Evolutionary conservation across 2,797 vertebrate genomes (phyloP).

Genomic region (Mus minutoides): DNA sequence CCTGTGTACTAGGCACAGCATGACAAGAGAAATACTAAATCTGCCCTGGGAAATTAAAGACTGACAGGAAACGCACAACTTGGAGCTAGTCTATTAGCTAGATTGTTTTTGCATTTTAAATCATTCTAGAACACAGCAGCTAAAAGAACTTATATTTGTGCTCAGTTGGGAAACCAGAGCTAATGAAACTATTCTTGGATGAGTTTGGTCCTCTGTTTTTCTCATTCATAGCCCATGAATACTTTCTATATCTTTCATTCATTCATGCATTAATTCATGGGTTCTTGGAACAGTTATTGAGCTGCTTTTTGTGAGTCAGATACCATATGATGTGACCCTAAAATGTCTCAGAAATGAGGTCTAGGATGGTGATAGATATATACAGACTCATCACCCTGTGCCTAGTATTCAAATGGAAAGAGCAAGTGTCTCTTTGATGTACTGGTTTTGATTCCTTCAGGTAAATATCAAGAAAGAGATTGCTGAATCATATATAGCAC

Average conservation of each 20-base stretch:
- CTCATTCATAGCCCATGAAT: neutral
- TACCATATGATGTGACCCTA: neutral
- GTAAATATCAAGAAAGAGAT: neutral
- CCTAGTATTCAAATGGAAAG: neutral
- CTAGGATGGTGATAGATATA: neutral
- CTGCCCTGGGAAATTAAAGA: neutral
- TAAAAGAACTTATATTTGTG: neutral
- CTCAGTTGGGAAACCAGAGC: neutral
- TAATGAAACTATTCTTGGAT: neutral
- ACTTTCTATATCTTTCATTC: slow-evolving; percentile 26
- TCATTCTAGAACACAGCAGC: neutral
- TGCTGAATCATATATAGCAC: neutral
- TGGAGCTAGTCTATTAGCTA: neutral
- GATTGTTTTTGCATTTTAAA: slow-evolving; percentile 1
- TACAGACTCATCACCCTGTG: neutral
- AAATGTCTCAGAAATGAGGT: slow-evolving; percentile 23
- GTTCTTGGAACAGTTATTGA: slow-evolving; percentile 1
- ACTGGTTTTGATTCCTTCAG: neutral
- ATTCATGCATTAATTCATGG: neutral
- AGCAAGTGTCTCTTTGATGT: neutral
- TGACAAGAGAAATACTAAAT: neutral
- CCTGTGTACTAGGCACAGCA: neutral
- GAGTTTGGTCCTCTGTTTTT: neutral
- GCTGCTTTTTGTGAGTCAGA: neutral
- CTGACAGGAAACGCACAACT: slow-evolving; percentile 19